These are phyloP conservation scores for Catostomus latipinnis DNA, from an alignment of 2,797 vertebrate species.

Conservation along the genomic window DNA sequence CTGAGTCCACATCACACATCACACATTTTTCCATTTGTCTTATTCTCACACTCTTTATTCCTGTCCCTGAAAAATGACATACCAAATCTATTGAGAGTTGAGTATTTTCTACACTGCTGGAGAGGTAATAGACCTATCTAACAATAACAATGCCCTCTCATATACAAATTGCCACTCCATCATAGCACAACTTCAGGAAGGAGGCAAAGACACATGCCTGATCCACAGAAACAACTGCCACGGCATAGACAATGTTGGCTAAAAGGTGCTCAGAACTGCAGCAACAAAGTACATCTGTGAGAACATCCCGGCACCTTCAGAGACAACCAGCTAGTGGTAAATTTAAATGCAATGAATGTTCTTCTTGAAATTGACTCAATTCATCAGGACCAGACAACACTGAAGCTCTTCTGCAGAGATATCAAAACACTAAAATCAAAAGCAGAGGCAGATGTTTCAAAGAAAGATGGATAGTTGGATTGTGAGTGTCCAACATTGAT, in stretches of 20 bases:
- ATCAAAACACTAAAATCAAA: background rate
- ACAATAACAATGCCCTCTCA: background rate
- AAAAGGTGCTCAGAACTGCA: background rate
- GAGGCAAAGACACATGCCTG: background rate
- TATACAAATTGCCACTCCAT: constrained; percentile 8
- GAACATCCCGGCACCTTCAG: background rate
- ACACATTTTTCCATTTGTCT: background rate
- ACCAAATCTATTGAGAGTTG: background rate
- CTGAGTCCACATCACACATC: background rate
- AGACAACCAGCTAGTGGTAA: background rate
- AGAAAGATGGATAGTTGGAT: constrained; percentile 19
- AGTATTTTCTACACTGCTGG: background rate
- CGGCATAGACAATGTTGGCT: background rate
- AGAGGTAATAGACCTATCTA: background rate
- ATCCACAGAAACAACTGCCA: background rate
- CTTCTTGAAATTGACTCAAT: background rate
- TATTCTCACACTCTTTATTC: background rate
- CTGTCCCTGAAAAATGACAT: background rate
- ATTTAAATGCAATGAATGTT: background rate
- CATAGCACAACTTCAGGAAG: background rate
- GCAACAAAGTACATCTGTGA: background rate
- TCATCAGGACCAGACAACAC: background rate
- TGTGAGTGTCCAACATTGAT: constrained; percentile 31
- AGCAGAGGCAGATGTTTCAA: background rate
- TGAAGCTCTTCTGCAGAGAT: background rate